Percentiles rank a stretch among this genome's conserved stretches.
phyloP scores from a whole-genome alignment of 2,888 invertebrate genomes.

The Dryadula phaetusa region DNA sequence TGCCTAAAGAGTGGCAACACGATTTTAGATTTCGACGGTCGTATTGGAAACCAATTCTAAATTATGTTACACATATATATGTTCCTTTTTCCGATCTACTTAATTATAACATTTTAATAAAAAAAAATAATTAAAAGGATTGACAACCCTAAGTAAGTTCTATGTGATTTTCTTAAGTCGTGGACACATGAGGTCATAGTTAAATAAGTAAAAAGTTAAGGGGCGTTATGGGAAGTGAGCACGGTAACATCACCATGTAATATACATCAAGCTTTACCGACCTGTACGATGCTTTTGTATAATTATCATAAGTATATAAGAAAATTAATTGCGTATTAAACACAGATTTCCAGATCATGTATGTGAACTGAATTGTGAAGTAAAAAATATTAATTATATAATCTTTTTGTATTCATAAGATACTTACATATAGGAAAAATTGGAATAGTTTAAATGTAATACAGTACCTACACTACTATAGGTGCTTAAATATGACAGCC shows the following conservation, averaged over 20 bases:
- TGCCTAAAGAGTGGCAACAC: too few relatives aligned
- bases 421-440: too few relatives aligned
- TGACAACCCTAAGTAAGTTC: conserved; percentile 67
- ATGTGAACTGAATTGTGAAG: conserved; percentile 38
- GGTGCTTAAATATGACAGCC: too few relatives aligned
- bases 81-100: too few relatives aligned
- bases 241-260: conserved; percentile 77
- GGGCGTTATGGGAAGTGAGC: conserved; percentile 85
- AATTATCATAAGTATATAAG: conserved; percentile 61
- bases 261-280: conserved; percentile 72
- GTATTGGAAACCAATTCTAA: too few relatives aligned
- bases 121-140: conserved; percentile 21
- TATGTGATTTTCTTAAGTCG: conserved; percentile 84
- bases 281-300: conserved; percentile 68
- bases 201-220: conserved; percentile 81
- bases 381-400: conserved; percentile 32
- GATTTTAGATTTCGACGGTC: too few relatives aligned
- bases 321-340: conserved; percentile 54
- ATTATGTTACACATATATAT: too few relatives aligned
- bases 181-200: conserved; percentile 84
- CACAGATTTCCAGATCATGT: conserved; percentile 41
- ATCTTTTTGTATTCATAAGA: conserved; percentile 9
- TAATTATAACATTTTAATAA: too few relatives aligned
- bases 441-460: too few relatives aligned
- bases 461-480: too few relatives aligned